Conservation (phyloP, 2,888 invertebrate species). For the Sphinx pinastri region DNA sequence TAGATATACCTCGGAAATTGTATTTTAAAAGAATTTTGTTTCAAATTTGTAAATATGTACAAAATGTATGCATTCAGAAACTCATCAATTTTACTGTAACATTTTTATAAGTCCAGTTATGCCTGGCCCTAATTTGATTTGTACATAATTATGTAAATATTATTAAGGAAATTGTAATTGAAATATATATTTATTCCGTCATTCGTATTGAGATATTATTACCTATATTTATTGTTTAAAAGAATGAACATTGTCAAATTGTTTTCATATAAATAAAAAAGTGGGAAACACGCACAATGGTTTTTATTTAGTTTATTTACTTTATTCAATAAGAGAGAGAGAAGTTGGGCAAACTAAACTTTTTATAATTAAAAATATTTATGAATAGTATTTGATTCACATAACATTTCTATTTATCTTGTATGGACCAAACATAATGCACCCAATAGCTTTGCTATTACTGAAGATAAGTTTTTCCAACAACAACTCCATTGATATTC, state of each 20-base stretch:
- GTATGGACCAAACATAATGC: not conserved
- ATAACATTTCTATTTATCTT: too few relatives aligned
- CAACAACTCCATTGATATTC: too few relatives aligned
- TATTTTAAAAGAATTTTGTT: conserved; percentile 9
- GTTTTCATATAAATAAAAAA: conserved; percentile 79
- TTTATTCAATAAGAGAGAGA: not conserved
- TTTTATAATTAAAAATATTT: too few relatives aligned
- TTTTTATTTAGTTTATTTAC: conserved; percentile 2
- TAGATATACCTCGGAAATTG: not conserved
- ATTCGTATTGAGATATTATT: conserved; percentile 71
- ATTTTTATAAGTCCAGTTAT: conserved; percentile 63
- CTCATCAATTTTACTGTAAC: conserved; percentile 49
- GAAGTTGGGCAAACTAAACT: too few relatives aligned
- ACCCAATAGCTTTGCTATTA: not conserved
- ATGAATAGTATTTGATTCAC: too few relatives aligned
- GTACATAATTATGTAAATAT: conserved; percentile 79
- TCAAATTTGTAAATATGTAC: conserved; percentile 73
- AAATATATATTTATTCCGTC: conserved; percentile 78
- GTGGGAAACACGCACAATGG: conserved; percentile 44
- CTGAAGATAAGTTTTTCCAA: too few relatives aligned
- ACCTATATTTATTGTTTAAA: conserved; percentile 78
- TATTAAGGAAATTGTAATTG: conserved; percentile 53
- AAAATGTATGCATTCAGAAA: conserved; percentile 55
- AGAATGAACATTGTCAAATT: conserved; percentile 72
- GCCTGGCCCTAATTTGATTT: conserved; percentile 56